Evolutionary conservation across 2,113 vertebrate genomes (phyloP).

Genomic region (Carlito syrichta): DNA sequence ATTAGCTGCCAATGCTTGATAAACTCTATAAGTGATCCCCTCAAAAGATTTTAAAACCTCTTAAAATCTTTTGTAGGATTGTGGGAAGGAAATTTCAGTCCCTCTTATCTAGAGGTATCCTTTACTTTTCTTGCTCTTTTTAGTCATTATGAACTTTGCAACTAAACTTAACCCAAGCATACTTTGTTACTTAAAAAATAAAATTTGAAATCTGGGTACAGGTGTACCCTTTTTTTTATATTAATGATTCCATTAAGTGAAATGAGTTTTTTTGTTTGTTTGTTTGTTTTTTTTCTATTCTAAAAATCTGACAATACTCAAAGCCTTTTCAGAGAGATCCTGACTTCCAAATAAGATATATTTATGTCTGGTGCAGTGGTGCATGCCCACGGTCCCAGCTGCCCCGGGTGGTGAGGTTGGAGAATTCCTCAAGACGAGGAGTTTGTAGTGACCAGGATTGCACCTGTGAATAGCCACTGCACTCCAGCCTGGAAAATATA

Average conservation of each 20-base stretch:
- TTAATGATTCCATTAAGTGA: background rate
- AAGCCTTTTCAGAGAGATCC: too few relatives aligned
- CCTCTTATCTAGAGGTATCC: background rate
- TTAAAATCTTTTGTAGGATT: background rate
- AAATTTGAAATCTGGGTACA: conserved; percentile 10
- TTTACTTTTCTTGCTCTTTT: conserved; percentile 1
- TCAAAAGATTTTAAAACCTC: background rate
- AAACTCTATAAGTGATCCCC: background rate
- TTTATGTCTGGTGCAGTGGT: too few relatives aligned
- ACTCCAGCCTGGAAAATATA: too few relatives aligned
- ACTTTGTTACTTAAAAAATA: conserved; percentile 11
- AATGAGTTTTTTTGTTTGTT: too few relatives aligned
- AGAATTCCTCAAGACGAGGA: too few relatives aligned
- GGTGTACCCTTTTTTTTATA: background rate
- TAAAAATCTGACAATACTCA: too few relatives aligned
- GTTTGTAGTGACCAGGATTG: too few relatives aligned
- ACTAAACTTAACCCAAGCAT: background rate
- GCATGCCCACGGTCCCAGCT: too few relatives aligned
- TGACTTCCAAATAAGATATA: too few relatives aligned
- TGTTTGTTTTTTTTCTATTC: too few relatives aligned
- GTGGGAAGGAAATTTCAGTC: conserved; percentile 9
- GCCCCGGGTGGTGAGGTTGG: too few relatives aligned
- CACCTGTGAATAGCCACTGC: too few relatives aligned
- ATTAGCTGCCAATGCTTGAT: background rate
- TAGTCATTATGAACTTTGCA: conserved; percentile 2